These are phyloP conservation scores for Mechanitis mazaeus DNA, from an alignment of 2,888 invertebrate species.

Conservation along the genomic window DNA sequence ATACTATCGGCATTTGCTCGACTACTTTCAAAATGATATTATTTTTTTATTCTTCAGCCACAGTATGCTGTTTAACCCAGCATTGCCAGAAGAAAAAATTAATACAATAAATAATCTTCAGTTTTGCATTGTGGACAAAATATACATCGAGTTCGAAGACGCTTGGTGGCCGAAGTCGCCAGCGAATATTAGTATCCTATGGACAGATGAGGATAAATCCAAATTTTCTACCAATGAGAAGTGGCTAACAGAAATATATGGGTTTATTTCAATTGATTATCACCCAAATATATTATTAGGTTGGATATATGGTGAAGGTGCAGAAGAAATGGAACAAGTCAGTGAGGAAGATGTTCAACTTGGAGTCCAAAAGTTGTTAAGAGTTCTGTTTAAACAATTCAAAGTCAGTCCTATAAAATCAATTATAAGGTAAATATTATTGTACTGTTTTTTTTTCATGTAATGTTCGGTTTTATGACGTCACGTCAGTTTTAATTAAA, in stretches of 20 bases:
- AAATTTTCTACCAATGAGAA: conserved; percentile 59
- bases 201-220: conserved; percentile 72
- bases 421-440: conserved; percentile 64
- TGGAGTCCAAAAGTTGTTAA: conserved; percentile 74
- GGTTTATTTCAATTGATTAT: conserved; percentile 77
- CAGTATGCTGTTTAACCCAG: conserved; percentile 75
- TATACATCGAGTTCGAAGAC: conserved; percentile 80
- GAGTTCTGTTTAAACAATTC: conserved; percentile 69
- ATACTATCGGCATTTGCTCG: too few species aligned
- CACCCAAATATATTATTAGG: conserved; percentile 79
- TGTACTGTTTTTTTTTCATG: not conserved
- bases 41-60: conserved; percentile 47
- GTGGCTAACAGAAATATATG: conserved; percentile 80
- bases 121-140: conserved; percentile 81
- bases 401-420: conserved; percentile 72
- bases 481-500: too few species aligned
- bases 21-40: not conserved
- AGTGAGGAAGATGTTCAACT: conserved; percentile 69
- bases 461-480: too few species aligned
- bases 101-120: conserved; percentile 78
- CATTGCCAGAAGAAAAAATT: conserved; percentile 73
- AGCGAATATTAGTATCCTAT: conserved; percentile 73
- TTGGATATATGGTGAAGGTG: conserved; percentile 81
- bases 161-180: conserved; percentile 79
- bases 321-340: conserved; percentile 77